Base-by-base conservation (phyloP, 2,797 vertebrate species). In the Acanthis flammea region DNA sequence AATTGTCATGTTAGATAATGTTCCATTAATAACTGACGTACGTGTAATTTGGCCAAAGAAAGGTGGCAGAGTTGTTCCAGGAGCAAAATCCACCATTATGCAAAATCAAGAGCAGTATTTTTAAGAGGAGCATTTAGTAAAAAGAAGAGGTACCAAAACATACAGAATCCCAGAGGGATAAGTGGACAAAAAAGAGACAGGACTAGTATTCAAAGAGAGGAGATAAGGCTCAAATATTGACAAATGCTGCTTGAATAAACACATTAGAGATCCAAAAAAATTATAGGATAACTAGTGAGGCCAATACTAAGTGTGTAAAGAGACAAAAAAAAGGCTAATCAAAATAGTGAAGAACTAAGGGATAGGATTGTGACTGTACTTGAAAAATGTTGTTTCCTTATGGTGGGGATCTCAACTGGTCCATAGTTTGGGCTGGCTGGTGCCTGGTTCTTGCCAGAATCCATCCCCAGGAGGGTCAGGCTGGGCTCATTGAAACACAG, bases 11-110 rank as follows among this genome's bases (percentile, higher is more conserved):
- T 77, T 85, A 91, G 61, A 73, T 65, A 50, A 71, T 4, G 15
- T 57, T 93, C 66, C 27, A 10, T 70, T 90, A 92, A 37, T 78
- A 68, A 71, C 8, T 68, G 28, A 58, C 2, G 5, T 45, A 80
- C 1, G 5, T 54, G 45, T 35, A 80, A 86, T 92, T 95, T 96
- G 81, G 81, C 78, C 70, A 94, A 92, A 96, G 95, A 91, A 61
- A 93, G 89, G 84, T 94, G 89, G 92, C 85, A 95, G 94, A 97
- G 54, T 88, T 94, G 94, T 94, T 95, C 78, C 87, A 91, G 65
- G 15, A 92, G 92, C 77, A 94, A 94, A 79, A 68, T 19, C 23
- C 48, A 72, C 68, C 30, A 39, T 80, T 57, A 41, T 27, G 42
- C 12, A 86, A 74, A 83, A n/a, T 9, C 9, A 91, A 92, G 75